phyloP scores from a whole-genome alignment of 2,888 invertebrate species.

The Stenodera caucasica region DNA sequence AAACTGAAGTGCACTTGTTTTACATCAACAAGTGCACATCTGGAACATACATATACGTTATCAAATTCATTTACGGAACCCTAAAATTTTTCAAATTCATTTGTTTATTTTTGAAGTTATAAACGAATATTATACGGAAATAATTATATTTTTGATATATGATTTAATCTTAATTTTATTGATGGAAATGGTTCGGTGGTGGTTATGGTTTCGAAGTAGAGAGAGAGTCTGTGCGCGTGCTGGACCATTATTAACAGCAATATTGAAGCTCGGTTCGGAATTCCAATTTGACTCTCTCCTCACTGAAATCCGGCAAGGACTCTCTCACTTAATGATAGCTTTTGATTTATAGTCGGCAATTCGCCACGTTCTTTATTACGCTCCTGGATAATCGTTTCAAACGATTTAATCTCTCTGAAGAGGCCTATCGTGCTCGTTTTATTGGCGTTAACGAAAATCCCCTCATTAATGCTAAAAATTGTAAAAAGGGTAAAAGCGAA shows the following conservation, averaged over 20 bases:
- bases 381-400: constrained; percentile 38
- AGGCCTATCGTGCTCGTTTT: constrained; percentile 1
- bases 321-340: constrained; percentile 51
- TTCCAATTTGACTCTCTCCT: constrained; percentile 48
- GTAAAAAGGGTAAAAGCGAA: too few relatives aligned
- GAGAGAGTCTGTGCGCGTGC: constrained; percentile 38
- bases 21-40: constrained; percentile 40
- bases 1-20: constrained; percentile 32
- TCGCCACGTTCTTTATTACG: constrained; percentile 51
- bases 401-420: constrained; percentile 36
- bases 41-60: constrained; percentile 15
- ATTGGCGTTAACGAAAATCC: not conserved
- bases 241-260: constrained; percentile 51
- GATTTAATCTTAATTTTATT: constrained; percentile 26
- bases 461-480: not conserved
- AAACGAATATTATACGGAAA: constrained; percentile 10
- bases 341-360: constrained; percentile 54
- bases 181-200: constrained; percentile 14
- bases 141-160: not conserved
- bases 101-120: constrained; percentile 10
- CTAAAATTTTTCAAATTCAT: not conserved
- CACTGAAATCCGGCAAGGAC: constrained; percentile 52
- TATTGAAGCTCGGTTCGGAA: constrained; percentile 52
- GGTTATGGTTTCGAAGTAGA: constrained; percentile 11
- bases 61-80: not conserved